Evolutionary conservation across 2,113 vertebrate species (phyloP).

Genomic region (Oncorhynchus nerka): DNA sequence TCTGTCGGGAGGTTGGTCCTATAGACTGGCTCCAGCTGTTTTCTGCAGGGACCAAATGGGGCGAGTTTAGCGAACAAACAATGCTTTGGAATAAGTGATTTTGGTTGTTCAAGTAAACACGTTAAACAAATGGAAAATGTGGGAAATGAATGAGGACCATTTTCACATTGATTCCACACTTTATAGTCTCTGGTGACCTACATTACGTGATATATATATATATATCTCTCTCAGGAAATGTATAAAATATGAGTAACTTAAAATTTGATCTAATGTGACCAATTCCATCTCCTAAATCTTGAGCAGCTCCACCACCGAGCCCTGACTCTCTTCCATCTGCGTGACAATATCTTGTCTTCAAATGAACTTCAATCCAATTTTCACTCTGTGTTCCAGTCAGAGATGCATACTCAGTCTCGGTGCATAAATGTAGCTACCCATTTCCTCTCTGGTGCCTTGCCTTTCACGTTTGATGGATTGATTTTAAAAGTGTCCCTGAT

Average conservation of each 20-base stretch:
- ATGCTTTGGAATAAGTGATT: no score
- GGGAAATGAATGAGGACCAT: no score
- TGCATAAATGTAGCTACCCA: slow-evolving; percentile 18
- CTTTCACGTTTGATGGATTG: slow-evolving; percentile 42
- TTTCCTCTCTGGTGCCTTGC: slow-evolving; percentile 2
- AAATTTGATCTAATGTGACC: no score
- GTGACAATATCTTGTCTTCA: slow-evolving; percentile 26
- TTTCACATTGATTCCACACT: no score
- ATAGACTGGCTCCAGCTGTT: not conserved
- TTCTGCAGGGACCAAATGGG: no score
- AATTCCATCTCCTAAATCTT: no score
- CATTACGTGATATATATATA: no score
- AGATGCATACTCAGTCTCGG: not conserved
- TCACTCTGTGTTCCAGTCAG: slow-evolving; percentile 1
- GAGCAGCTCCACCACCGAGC: not conserved
- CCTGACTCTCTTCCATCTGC: slow-evolving; percentile 4
- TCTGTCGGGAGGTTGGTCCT: slow-evolving; percentile 47
- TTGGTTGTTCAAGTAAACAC: no score
- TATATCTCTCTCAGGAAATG: no score
- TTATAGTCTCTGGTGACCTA: no score
- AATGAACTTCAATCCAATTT: slow-evolving; percentile 4
- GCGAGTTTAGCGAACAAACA: no score
- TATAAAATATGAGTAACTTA: slow-evolving; percentile 5
- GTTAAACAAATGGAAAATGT: no score
- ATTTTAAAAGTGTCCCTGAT: slow-evolving; percentile 25